Conservation (phyloP, 2,797 vertebrate genomes). For the Pelodytes ibericus region DNA sequence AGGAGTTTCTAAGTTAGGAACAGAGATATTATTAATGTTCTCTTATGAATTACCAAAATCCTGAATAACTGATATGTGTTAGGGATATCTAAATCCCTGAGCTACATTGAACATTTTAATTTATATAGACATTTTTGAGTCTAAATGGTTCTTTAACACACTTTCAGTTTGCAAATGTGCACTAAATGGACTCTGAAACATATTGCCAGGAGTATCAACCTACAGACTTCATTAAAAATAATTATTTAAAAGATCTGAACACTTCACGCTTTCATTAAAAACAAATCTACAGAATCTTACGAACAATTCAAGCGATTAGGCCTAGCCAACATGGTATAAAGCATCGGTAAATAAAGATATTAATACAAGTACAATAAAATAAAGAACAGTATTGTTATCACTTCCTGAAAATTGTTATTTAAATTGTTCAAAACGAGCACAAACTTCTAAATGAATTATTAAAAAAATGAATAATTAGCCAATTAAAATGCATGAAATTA, state of each 20-base stretch:
- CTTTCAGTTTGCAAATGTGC: conserved; percentile 35
- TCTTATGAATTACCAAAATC: background rate
- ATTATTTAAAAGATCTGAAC: conserved; percentile 46
- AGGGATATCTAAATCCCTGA: conserved; percentile 13
- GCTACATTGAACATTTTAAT: conserved; percentile 4
- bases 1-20: no score
- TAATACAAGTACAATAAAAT: no score
- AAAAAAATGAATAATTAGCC: background rate
- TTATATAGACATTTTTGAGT: background rate
- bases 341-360: no score
- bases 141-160: conserved; percentile 25
- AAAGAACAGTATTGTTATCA: no score
- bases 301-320: conserved; percentile 26
- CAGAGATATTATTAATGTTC: no score
- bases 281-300: conserved; percentile 35
- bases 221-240: conserved; percentile 40
- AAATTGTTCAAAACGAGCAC: background rate
- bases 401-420: background rate
- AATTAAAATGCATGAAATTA: background rate
- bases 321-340: conserved; percentile 20
- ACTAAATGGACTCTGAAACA: conserved; percentile 44
- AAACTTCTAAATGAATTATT: background rate
- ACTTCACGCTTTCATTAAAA: conserved; percentile 38
- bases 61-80: background rate
- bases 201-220: conserved; percentile 36